These are phyloP conservation scores for Rhopalosiphum padi DNA, from an alignment of 1,140 invertebrate species.

Conservation along the genomic window DNA sequence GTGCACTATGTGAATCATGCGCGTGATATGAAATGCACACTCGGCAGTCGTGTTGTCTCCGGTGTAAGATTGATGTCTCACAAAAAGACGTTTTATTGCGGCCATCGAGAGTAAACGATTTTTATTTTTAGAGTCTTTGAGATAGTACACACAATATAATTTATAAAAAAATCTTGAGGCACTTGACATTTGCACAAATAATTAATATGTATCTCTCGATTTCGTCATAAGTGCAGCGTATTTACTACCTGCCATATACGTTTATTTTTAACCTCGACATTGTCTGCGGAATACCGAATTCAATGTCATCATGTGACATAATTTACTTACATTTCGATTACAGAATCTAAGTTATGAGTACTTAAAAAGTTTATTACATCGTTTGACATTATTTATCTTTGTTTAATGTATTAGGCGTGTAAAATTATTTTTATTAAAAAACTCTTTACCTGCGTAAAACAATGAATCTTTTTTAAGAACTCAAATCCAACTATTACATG, in stretches of 20 bases:
- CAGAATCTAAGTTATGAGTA: background rate
- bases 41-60: background rate
- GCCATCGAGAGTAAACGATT: background rate
- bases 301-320: background rate
- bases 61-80: background rate
- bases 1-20: background rate
- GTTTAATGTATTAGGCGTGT: background rate
- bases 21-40: background rate
- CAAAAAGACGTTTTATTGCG: background rate
- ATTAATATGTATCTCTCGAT: background rate
- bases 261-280: background rate
- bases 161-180: background rate
- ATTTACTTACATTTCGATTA: background rate
- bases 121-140: background rate
- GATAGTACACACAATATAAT: background rate
- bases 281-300: background rate
- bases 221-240: background rate
- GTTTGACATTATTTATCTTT: constrained; percentile 1
- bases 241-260: background rate
- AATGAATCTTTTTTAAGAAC: background rate
- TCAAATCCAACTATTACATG: background rate
- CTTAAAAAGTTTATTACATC: background rate
- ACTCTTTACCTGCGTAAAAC: background rate
- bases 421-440: background rate
- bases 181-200: background rate